Evolutionary conservation across 2,888 invertebrate genomes (phyloP).

Genomic region (Temnothorax rugatulus): DNA sequence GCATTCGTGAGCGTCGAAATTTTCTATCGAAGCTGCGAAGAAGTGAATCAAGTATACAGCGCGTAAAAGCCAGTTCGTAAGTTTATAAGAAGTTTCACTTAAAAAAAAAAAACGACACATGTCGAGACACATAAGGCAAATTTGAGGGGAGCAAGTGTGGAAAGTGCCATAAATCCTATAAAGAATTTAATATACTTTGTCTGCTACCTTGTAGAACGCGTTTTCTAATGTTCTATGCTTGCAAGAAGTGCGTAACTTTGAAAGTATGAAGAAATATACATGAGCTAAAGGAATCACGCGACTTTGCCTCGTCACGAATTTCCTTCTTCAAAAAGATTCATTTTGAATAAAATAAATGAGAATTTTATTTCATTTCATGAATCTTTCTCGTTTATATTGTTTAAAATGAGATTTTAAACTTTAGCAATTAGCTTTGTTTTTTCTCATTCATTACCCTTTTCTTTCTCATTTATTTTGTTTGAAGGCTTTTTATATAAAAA

Average conservation of each 20-base stretch:
- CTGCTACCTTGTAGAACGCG: background rate
- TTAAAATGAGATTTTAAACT: background rate
- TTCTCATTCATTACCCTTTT: background rate
- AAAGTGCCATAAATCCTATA: slow-evolving; percentile 18
- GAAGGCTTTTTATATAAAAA: background rate
- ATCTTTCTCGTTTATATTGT: background rate
- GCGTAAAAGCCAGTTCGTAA: background rate
- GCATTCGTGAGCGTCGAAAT: background rate
- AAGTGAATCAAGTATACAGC: background rate
- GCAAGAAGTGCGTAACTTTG: background rate
- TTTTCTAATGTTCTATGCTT: slow-evolving; percentile 8
- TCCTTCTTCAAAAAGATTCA: background rate
- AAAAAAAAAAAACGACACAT: background rate
- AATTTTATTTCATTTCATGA: slow-evolving; percentile 7
- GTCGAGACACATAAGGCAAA: background rate
- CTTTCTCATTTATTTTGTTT: background rate
- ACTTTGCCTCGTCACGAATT: background rate
- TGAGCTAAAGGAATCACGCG: background rate
- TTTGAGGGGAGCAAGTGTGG: background rate
- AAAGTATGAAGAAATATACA: slow-evolving; percentile 20
- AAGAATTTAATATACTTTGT: slow-evolving; percentile 35
- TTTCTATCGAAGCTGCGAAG: background rate
- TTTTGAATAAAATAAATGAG: slow-evolving; percentile 15
- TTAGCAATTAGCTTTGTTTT: background rate
- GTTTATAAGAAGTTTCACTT: background rate